Base-by-base conservation (phyloP, 2,113 vertebrate species). In the Aldabrachelys gigantea region DNA sequence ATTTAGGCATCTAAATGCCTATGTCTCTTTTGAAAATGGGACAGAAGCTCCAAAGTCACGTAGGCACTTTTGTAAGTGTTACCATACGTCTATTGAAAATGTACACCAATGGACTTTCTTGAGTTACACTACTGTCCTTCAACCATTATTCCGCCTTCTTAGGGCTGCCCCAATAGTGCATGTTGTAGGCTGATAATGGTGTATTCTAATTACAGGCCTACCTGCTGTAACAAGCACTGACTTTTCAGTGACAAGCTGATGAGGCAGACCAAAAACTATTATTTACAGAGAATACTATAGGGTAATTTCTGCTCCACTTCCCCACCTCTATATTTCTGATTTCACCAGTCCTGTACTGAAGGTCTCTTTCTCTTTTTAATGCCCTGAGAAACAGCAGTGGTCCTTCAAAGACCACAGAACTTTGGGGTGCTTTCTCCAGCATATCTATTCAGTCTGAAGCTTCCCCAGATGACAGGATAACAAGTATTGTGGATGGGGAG, bases 161-260 rank as follows among this genome's bases (percentile, higher is more conserved):
- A 87, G 44, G 25, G 54, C 35, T 12, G 9, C 16, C 44, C 21
- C 44, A 87, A 7, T n/a, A 41, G 29, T 79, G 5, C 53, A 59
- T n/a, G 8, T 27, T 79, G 44, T 49, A 57, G 59, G 47, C 41
- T 6, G 9, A 5, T 44, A 89, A 84, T 41, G 19, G 25, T 47
- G 7, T 54, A 7, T 19, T 89, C 94, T 87, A 88, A 89, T 88
- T 87, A 92, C 38, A 95, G 44, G 59, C 4, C 24, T 72, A 53
- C 38, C 16, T 89, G 80, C 12, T 1, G 2, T 12, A 94, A 24
- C 16, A 76, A 92, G 85, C 54, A 84, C 7, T 49, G 41, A 80
- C 22, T 91, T 76, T 90, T 82, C 69, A 89, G 16, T 47, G 90
- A 44, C 65, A 92, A 81, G 11, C 22, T 89, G 8, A 85, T 13